A percentile compares a stretch with the other conserved stretches of the same genome.
Evolutionary conservation across 2,113 vertebrate species (phyloP).

Genomic region (Trichechus manatus): DNA sequence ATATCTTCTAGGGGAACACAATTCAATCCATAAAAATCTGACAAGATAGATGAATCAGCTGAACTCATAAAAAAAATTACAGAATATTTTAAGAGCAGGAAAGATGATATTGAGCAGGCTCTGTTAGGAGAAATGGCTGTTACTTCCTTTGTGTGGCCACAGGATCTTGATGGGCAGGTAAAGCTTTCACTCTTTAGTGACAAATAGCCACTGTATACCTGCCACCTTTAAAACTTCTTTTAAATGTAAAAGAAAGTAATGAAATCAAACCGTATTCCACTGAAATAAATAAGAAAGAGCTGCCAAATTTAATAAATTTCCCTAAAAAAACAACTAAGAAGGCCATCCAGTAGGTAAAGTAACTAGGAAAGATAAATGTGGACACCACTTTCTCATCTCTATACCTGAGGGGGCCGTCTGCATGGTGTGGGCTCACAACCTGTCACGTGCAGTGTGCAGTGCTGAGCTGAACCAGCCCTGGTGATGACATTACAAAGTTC

Average conservation of each 20-base stretch:
- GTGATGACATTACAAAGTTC: background rate
- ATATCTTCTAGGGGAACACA: background rate
- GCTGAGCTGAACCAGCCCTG: background rate
- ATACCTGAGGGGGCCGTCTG: background rate
- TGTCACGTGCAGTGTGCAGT: too few relatives aligned
- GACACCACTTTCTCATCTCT: background rate
- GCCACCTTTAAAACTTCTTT: conserved; percentile 91
- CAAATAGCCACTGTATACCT: conserved; percentile 92
- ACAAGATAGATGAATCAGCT: conserved; percentile 85
- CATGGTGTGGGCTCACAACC: background rate
- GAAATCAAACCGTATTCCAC: conserved; percentile 85
- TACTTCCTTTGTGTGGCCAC: conserved; percentile 89
- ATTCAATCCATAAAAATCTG: background rate
- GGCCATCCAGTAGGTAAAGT: conserved; percentile 92
- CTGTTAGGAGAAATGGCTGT: conserved; percentile 88
- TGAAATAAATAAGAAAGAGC: conserved; percentile 94
- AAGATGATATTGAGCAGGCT: conserved; percentile 88
- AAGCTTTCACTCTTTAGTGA: conserved; percentile 93
- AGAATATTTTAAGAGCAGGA: conserved; percentile 89
- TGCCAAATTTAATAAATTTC: conserved; percentile 90
- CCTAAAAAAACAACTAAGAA: conserved; percentile 92
- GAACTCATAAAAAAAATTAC: conserved; percentile 77
- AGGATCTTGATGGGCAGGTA: conserved; percentile 93
- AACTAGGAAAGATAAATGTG: conserved; percentile 71
- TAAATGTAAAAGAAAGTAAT: conserved; percentile 90